Conservation (phyloP, 1,140 invertebrate species). For the Aphaenogaster rudis region DNA sequence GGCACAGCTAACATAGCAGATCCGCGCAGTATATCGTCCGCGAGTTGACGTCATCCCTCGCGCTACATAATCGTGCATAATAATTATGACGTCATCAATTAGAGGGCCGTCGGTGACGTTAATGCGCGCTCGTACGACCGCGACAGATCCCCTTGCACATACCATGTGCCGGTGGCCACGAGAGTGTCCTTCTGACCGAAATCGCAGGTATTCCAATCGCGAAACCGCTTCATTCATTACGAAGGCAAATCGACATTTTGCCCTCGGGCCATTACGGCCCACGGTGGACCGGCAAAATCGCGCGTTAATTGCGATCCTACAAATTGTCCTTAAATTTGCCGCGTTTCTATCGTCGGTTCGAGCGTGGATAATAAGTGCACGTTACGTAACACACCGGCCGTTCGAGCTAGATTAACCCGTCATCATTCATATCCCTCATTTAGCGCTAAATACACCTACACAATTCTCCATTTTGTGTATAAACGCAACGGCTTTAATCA, state of each 20-base stretch:
- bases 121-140: constrained; percentile 72
- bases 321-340: constrained; percentile 49
- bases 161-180: constrained; percentile 32
- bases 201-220: constrained; percentile 64
- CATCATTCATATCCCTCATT: not conserved
- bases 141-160: constrained; percentile 72
- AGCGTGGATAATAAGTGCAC: constrained; percentile 3
- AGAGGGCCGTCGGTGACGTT: constrained; percentile 75
- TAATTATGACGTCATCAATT: constrained; percentile 81
- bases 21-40: constrained; percentile 70
- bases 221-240: constrained; percentile 65
- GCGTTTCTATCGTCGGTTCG: not conserved
- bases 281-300: constrained; percentile 22
- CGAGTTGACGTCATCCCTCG: constrained; percentile 74
- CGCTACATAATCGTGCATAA: constrained; percentile 79
- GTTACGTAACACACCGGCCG: not conserved
- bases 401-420: constrained; percentile 17
- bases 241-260: constrained; percentile 49
- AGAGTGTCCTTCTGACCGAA: constrained; percentile 41
- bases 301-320: constrained; percentile 40
- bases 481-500: not conserved
- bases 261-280: constrained; percentile 2
- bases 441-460: not conserved
- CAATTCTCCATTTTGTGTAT: not conserved
- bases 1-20: constrained; percentile 31